Base-by-base conservation (phyloP, 2,888 invertebrate genomes). In the Cerastis leucographa region DNA sequence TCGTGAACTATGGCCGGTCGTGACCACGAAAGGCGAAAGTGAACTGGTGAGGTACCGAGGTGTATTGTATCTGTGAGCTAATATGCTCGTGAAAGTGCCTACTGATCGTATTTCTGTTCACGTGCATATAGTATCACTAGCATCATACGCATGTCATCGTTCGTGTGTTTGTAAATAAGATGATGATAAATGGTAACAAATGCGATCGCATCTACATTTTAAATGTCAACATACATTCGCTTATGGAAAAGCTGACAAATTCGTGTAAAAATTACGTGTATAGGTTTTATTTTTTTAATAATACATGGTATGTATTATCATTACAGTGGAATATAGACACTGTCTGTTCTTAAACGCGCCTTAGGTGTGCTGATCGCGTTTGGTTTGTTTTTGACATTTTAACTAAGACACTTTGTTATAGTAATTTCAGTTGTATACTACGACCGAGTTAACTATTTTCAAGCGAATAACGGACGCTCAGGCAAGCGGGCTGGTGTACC, bases 1-100 rank as follows among this genome's bases (percentile, higher is more conserved):
- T 81, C 85, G 88, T 92, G 92, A 92, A 93, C 92, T 93, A 91
- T 92, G 90, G 79, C 90, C 87, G 83, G 88, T 91, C 92, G 92
- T 93, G 94, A 91, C 88, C 90, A 90, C 76, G 86, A 88, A 88
- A 87, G 87, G 91, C 89, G 92, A 93, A 93, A 93, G 93, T 93
- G 91, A 91, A 90, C 89, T 76, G 88, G 83, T 83, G 83, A 87
- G 90, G 85, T 85, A 81, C 83, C 81, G 83, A 87, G 89, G 85
- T 85, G 82, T 84, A 90, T 87, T 88, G 85, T 88, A 87, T 88
- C 78, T 75, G 84, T 90, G 88, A 88, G 87, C 88, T 90, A 91
- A 92, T 80, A 90, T 87, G 88, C 87, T 85, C 82, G 83, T 85
- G 92, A 92, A 91, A 92, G 90, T 90, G 87, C 71, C 59, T 70